These are phyloP conservation scores for Phycodurus eques DNA, from an alignment of 2,113 vertebrate genomes.

Conservation along the genomic window DNA sequence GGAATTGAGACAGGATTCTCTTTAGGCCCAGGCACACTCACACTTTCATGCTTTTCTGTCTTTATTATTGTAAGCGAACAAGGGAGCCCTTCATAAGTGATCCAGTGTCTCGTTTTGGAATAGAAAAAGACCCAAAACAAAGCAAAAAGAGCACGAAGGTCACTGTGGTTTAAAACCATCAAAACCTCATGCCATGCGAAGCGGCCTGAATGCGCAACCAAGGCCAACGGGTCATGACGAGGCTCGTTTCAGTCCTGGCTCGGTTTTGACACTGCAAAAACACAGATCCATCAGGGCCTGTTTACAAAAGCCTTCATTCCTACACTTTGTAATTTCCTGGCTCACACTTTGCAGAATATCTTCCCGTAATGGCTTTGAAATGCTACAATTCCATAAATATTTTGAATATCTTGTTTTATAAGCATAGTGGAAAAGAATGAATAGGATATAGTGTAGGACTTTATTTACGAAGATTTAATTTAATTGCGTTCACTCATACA, in stretches of 20 bases:
- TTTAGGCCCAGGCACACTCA: conserved; percentile 11
- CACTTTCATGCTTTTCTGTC: conserved; percentile 53
- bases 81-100: conserved; percentile 68
- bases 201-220: conserved; percentile 25
- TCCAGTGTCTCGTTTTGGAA: conserved; percentile 66
- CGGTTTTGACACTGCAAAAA: conserved; percentile 54
- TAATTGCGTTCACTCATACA: background rate
- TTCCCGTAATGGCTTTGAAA: conserved; percentile 25
- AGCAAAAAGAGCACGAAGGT: conserved; percentile 55
- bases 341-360: conserved; percentile 24
- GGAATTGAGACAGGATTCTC: conserved; percentile 58
- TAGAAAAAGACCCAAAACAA: conserved; percentile 51
- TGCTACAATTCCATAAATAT: conserved; percentile 10
- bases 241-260: conserved; percentile 51
- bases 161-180: conserved; percentile 65
- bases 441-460: background rate
- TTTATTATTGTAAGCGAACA: conserved; percentile 69
- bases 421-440: background rate
- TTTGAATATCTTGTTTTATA: conserved; percentile 15
- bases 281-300: conserved; percentile 58
- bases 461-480: background rate
- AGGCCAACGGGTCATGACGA: conserved; percentile 58
- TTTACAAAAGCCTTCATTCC: conserved; percentile 55
- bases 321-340: conserved; percentile 43
- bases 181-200: conserved; percentile 66